These are phyloP conservation scores for Hypomecis punctinalis DNA, from an alignment of 2,888 invertebrate species.

Conservation along the genomic window DNA sequence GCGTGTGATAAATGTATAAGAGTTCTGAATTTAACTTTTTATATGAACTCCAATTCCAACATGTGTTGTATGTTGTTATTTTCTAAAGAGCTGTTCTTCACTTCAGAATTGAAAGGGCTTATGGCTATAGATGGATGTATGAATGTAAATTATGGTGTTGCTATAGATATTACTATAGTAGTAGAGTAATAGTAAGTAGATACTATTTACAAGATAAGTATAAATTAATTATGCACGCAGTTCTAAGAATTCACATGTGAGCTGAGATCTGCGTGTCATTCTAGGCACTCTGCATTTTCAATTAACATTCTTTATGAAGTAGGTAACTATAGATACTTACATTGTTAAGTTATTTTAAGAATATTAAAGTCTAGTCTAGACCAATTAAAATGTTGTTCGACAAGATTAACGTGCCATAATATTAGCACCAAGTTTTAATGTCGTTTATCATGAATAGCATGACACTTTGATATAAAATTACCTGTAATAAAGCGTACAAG, in stretches of 20 bases:
- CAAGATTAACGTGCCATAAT: slow-evolving; percentile 5
- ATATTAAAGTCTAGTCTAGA: slow-evolving; percentile 13
- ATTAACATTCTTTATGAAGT: neutral
- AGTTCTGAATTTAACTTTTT: neutral
- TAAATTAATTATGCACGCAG: too few relatives aligned
- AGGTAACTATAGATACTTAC: too few relatives aligned
- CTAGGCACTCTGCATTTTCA: neutral
- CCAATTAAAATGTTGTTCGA: slow-evolving; percentile 9
- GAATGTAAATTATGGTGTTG: too few relatives aligned
- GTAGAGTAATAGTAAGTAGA: too few relatives aligned
- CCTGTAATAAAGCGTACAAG: neutral
- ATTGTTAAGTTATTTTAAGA: neutral
- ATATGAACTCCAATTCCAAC: neutral
- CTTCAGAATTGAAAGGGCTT: neutral
- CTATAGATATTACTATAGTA: too few relatives aligned
- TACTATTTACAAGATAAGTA: too few relatives aligned
- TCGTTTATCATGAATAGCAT: slow-evolving; percentile 14
- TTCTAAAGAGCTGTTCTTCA: neutral
- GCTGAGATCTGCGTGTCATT: too few relatives aligned
- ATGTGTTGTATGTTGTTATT: neutral
- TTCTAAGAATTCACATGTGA: too few relatives aligned
- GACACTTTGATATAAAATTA: neutral
- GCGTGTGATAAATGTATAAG: slow-evolving; percentile 10
- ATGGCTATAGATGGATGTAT: neutral
- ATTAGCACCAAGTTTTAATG: slow-evolving; percentile 1